Conservation (phyloP, 2,113 vertebrate species). For the Thalassoma bifasciatum region DNA sequence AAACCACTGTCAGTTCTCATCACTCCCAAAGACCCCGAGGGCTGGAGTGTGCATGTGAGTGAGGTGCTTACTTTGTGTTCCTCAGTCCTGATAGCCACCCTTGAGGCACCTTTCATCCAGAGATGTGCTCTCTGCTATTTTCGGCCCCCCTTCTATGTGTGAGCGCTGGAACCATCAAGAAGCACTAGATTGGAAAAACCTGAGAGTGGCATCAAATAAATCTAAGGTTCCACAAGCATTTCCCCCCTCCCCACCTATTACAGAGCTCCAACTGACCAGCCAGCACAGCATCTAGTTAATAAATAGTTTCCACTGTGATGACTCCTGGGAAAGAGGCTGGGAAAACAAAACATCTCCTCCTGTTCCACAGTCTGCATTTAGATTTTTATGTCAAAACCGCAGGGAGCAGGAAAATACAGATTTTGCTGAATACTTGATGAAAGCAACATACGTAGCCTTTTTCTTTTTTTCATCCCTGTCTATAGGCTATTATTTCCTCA, state of each 20-base stretch:
- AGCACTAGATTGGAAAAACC: conserved; percentile 76
- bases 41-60: conserved; percentile 74
- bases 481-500: conserved; percentile 35
- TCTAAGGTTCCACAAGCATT: conserved; percentile 64
- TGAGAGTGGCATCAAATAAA: conserved; percentile 77
- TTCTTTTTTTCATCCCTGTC: background rate
- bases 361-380: conserved; percentile 57
- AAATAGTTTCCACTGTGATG: conserved; percentile 68
- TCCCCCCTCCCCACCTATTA: conserved; percentile 62
- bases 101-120: conserved; percentile 75
- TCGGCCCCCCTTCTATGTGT: conserved; percentile 59
- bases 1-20: conserved; percentile 81
- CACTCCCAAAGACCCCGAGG: conserved; percentile 73
- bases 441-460: conserved; percentile 14
- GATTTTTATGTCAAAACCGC: conserved; percentile 51
- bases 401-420: conserved; percentile 38
- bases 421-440: conserved; percentile 49
- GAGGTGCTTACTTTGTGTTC: conserved; percentile 79
- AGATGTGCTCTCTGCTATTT: conserved; percentile 78
- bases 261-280: conserved; percentile 65
- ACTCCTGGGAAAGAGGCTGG: conserved; percentile 56
- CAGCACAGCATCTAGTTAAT: conserved; percentile 69
- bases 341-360: conserved; percentile 62
- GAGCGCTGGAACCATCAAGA: conserved; percentile 73
- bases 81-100: conserved; percentile 80